Evolutionary conservation across 2,797 vertebrate species (phyloP).

Genomic region (Agapornis canus): DNA sequence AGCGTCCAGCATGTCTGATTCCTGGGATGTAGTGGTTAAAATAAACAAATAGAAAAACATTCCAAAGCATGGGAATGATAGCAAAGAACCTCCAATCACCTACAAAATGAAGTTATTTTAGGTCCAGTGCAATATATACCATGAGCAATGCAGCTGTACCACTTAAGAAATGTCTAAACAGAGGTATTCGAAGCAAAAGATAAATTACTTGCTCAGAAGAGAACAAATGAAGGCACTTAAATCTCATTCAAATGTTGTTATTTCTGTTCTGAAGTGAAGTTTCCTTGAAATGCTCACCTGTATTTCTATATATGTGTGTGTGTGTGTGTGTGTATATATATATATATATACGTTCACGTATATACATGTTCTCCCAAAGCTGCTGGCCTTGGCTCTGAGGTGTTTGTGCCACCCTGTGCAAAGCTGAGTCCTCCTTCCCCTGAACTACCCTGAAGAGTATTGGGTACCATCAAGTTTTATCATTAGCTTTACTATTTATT

Average conservation of each 20-base stretch:
- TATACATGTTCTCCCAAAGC: not conserved
- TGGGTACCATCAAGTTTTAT: not conserved
- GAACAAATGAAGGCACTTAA: not conserved
- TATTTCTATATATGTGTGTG: not conserved
- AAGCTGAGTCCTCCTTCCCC: not conserved
- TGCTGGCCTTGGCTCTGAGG: not conserved
- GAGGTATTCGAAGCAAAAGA: not conserved
- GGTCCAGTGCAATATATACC: not conserved
- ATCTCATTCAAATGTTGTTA: not conserved
- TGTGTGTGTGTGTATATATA: not conserved
- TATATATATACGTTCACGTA: not conserved
- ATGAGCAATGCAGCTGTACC: not conserved
- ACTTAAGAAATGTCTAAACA: not conserved
- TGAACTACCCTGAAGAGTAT: not conserved
- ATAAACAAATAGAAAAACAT: not conserved
- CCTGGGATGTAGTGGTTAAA: not conserved
- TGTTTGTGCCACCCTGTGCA: rapidly evolving
- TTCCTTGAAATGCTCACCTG: not conserved
- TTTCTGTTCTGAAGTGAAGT: not conserved
- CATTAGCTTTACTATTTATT: not conserved
- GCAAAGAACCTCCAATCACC: not conserved
- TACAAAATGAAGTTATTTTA: not conserved
- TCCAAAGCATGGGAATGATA: not conserved
- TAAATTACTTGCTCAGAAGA: not conserved
- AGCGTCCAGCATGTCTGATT: not conserved